Percentiles rank a stretch among this genome's conserved stretches.
Conservation (phyloP, 2,113 vertebrate species). For the Micronycteris hirsuta region DNA sequence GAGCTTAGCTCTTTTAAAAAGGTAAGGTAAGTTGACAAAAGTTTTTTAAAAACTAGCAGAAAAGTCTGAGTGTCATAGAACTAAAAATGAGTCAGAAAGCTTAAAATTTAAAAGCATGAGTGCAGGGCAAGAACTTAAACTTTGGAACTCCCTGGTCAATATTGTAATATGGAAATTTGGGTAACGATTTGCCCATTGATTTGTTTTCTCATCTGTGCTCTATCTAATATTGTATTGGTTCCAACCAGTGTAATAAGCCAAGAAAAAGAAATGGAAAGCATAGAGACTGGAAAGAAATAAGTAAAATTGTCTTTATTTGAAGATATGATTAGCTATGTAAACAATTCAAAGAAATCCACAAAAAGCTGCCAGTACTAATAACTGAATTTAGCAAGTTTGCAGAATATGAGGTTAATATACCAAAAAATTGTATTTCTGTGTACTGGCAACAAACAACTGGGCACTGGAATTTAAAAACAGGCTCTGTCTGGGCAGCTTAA, state of each 20-base stretch:
- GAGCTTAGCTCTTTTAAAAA: neutral
- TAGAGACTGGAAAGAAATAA: neutral
- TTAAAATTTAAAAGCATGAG: neutral
- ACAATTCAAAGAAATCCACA: neutral
- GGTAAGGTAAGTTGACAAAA: neutral
- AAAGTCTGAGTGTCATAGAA: neutral
- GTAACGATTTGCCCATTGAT: neutral
- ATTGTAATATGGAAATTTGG: neutral
- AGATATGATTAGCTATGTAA: neutral
- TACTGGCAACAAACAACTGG: neutral
- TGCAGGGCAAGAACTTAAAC: neutral
- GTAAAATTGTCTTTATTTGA: neutral
- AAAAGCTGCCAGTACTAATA: neutral
- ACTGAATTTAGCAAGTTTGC: neutral
- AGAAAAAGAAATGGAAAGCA: neutral
- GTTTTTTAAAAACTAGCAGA: neutral
- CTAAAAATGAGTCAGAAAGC: neutral
- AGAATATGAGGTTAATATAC: neutral
- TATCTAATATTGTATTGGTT: neutral
- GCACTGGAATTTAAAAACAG: neutral
- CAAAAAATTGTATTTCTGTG: neutral
- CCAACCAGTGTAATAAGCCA: neutral
- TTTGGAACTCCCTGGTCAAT: neutral
- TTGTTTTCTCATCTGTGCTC: neutral
- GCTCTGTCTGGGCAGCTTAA: no score